Conservation (phyloP, 2,113 vertebrate species). For the Potamarius usumacintae region DNA sequence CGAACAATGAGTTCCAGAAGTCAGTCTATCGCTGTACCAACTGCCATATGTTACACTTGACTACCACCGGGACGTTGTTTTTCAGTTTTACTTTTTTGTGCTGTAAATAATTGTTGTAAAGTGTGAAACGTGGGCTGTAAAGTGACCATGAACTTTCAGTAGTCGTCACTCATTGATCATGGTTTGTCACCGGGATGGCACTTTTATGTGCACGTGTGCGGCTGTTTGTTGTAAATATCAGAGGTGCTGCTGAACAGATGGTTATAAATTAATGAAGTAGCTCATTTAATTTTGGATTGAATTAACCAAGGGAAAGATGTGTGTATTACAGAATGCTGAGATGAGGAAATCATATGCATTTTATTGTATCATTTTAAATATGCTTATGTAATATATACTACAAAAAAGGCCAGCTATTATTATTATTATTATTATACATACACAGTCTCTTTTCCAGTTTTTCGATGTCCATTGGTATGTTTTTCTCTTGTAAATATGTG, state of each 20-base stretch:
- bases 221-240: constrained; percentile 6
- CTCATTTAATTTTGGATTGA: not conserved
- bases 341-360: not conserved
- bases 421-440: too few species aligned
- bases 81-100: not conserved
- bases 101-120: constrained; percentile 5
- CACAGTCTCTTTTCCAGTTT: too few species aligned
- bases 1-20: not conserved
- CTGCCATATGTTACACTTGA: not conserved
- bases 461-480: too few species aligned
- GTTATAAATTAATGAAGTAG: not conserved
- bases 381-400: too few species aligned
- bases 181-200: not conserved
- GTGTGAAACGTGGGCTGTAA: not conserved
- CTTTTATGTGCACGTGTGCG: not conserved
- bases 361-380: not conserved
- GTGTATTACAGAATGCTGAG: not conserved
- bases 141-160: not conserved
- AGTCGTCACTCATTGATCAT: not conserved
- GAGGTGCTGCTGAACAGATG: not conserved
- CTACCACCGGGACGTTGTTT: not conserved
- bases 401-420: too few species aligned
- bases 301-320: constrained; percentile 5
- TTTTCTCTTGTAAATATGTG: too few species aligned
- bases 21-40: constrained; percentile 4